Evolutionary conservation across 1,140 invertebrate species (phyloP).

Genomic region (Solen grandis): DNA sequence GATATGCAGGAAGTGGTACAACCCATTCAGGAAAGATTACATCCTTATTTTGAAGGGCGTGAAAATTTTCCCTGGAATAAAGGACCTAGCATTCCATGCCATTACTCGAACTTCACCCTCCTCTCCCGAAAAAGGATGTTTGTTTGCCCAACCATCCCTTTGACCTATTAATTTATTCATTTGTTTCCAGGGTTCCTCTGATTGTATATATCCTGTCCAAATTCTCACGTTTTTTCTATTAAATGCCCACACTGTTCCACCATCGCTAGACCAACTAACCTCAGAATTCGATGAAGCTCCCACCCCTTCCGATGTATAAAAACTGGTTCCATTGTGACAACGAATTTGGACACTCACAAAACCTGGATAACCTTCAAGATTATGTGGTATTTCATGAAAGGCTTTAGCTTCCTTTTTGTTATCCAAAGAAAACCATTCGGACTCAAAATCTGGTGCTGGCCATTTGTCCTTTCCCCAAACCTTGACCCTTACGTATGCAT

Average conservation of each 20-base stretch:
- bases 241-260: constrained; percentile 12
- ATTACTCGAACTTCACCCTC: constrained; percentile 17
- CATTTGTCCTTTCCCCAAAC: constrained; percentile 16
- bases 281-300: background rate
- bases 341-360: constrained; percentile 35
- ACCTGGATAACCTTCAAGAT: constrained; percentile 2
- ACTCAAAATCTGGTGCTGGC: constrained; percentile 16
- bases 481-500: constrained; percentile 19
- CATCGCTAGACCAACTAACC: background rate
- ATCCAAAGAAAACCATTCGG: constrained; percentile 33
- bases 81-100: background rate
- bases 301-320: constrained; percentile 12
- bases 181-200: background rate
- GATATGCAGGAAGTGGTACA: background rate
- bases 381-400: constrained; percentile 10
- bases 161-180: background rate
- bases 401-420: background rate
- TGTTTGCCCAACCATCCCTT: background rate
- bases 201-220: constrained; percentile 19
- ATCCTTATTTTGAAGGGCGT: background rate
- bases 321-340: background rate
- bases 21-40: constrained; percentile 19
- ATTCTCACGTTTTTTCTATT: constrained; percentile 6
- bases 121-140: background rate
- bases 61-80: background rate